phyloP scores from a whole-genome alignment of 2,113 vertebrate species.

The Nibea coibor region DNA sequence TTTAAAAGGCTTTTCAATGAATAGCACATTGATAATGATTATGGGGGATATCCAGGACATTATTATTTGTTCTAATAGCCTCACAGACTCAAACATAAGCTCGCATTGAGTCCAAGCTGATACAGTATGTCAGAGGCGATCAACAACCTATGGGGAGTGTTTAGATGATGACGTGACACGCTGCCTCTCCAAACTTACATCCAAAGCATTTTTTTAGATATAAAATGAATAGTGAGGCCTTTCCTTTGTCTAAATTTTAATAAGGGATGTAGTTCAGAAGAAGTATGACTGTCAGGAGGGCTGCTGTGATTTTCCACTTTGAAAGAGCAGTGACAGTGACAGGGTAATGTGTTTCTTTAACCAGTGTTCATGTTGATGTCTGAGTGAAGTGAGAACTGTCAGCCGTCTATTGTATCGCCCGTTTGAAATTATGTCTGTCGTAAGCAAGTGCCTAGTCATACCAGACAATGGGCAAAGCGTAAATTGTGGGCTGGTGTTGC shows the following conservation, averaged over 20 bases:
- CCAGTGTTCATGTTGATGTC: constrained; percentile 13
- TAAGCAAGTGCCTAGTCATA: constrained; percentile 23
- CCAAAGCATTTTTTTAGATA: not conserved
- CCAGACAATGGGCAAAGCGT: constrained; percentile 29
- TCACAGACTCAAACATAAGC: not conserved
- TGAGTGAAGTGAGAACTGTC: constrained; percentile 28
- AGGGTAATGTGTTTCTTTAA: not conserved
- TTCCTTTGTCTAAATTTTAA: not conserved
- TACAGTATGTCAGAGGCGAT: not conserved
- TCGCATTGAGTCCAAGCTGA: constrained; percentile 12
- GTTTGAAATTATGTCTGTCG: constrained; percentile 7
- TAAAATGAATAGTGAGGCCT: not conserved
- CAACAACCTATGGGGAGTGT: not conserved
- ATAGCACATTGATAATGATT: constrained; percentile 14
- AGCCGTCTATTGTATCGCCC: constrained; percentile 15
- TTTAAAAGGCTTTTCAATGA: constrained; percentile 6
- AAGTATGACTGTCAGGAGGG: not conserved
- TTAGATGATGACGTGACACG: not conserved
- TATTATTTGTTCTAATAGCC: not conserved
- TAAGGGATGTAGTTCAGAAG: not conserved
- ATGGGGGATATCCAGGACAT: constrained; percentile 3
- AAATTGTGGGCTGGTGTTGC: constrained; percentile 27
- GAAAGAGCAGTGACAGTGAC: not conserved
- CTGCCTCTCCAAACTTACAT: not conserved
- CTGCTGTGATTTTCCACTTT: not conserved